These are phyloP conservation scores for Drosophila lacteicornis DNA, from an alignment of 1,140 invertebrate genomes.

Conservation along the genomic window DNA sequence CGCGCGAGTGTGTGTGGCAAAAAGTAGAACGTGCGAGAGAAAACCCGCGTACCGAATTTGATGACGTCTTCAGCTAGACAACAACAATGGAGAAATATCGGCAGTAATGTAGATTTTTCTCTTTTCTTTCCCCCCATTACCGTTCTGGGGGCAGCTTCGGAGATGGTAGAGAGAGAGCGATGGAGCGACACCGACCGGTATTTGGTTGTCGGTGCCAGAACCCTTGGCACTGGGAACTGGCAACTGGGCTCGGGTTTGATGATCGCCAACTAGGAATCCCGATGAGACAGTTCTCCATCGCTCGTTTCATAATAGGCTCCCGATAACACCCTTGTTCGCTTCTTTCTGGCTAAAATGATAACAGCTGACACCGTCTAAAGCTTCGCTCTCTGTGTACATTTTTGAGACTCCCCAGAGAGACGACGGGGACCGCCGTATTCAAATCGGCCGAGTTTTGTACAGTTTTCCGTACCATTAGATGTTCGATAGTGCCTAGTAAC, in stretches of 20 bases:
- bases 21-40: slow-evolving; percentile 66
- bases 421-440: slow-evolving; percentile 18
- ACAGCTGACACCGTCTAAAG: slow-evolving; percentile 39
- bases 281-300: slow-evolving; percentile 19
- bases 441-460: slow-evolving; percentile 32
- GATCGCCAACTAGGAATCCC: neutral
- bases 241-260: neutral
- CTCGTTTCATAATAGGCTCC: slow-evolving; percentile 40
- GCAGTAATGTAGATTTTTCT: slow-evolving; percentile 38
- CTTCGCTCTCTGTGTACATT: slow-evolving; percentile 38
- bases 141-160: slow-evolving; percentile 18
- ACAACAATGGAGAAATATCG: slow-evolving; percentile 51
- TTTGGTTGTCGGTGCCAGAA: slow-evolving; percentile 35
- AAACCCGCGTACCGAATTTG: slow-evolving; percentile 74
- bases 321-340: slow-evolving; percentile 21
- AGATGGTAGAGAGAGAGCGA: slow-evolving; percentile 40
- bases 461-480: slow-evolving; percentile 41
- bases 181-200: slow-evolving; percentile 46
- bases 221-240: neutral
- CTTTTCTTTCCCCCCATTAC: slow-evolving; percentile 20
- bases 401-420: slow-evolving; percentile 4
- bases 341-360: slow-evolving; percentile 34
- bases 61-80: slow-evolving; percentile 74
- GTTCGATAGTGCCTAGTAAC: slow-evolving; percentile 50
- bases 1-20: slow-evolving; percentile 39